Evolutionary conservation across 2,113 vertebrate species (phyloP), one percentile per base, ranked within the genome.

Genomic region (Eurystomus gularis): DNA sequence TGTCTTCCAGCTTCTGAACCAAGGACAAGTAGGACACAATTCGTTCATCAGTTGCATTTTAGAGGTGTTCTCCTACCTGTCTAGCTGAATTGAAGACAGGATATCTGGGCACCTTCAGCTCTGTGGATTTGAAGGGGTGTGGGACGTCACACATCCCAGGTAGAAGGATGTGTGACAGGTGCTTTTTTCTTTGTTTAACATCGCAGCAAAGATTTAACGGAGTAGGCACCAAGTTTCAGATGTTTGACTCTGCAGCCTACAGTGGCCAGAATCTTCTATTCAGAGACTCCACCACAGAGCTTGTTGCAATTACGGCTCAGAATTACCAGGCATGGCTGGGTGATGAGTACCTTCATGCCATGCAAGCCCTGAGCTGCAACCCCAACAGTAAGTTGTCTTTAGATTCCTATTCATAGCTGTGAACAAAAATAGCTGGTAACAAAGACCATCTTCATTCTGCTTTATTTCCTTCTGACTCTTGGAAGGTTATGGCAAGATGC

Each of bases 241-340:
- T 99, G 97, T 99, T 99, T 97, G 98, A 98, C 46, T 99, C 99
- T 0, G 5, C 80, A 12, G 48, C 26, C 17, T 99, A 98, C 0
- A 57, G 96, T 54, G 96, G 97, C 40, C 97, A 94, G 92, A 98
- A 97, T 49, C 95, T 99, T 69, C 97, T 99, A 44, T 99, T 99
- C 97, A 99, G 98, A 88, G 97, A 99, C 13, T 81, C 92, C 35
- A 98, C 99, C 52, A 93, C 84, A 19, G 96, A 96, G 64, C 98
- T 99, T 9, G 48, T 98, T 71, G 64, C 66, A 46, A 96, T 97
- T 3, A 88, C 96, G 75, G 96, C 91, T 3, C 98, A 99, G 49
- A 98, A 98, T 57, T 99, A 99, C 21, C 97, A 98, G 78, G 92
- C 86, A 0, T 99, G 99, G 99, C 97, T 99, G 97, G 99, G 99